These are phyloP conservation scores for Pristis pectinata DNA, from an alignment of 2,797 vertebrate species.

Conservation along the genomic window DNA sequence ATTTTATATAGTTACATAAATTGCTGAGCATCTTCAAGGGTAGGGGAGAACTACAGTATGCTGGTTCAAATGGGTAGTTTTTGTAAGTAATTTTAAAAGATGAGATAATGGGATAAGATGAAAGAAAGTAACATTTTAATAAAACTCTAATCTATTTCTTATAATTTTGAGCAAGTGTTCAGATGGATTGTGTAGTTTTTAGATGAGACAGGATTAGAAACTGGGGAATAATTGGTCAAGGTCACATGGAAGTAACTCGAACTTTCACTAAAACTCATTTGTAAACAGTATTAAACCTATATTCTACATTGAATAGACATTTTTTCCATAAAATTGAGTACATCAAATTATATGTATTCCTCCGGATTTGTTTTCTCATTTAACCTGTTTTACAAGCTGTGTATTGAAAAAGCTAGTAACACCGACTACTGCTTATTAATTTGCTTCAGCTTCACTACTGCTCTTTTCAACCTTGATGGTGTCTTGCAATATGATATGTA, in stretches of 20 bases:
- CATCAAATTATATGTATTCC: not conserved
- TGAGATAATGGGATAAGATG: too few relatives aligned
- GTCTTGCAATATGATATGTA: not conserved
- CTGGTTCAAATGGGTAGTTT: too few relatives aligned
- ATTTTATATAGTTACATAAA: too few relatives aligned
- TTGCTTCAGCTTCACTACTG: not conserved
- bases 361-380: not conserved
- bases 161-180: too few relatives aligned
- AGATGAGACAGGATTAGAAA: too few relatives aligned
- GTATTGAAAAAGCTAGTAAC: not conserved
- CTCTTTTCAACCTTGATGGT: not conserved
- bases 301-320: not conserved
- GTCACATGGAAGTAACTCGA: not conserved
- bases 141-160: too few relatives aligned
- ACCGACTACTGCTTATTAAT: not conserved
- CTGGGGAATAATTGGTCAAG: not conserved
- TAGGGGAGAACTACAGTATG: too few relatives aligned
- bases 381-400: not conserved
- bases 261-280: not conserved
- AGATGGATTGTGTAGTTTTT: too few relatives aligned
- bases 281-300: not conserved
- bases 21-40: too few relatives aligned
- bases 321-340: not conserved
- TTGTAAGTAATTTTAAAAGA: too few relatives aligned
- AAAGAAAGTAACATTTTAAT: too few relatives aligned